A percentile compares a stretch with the other conserved stretches of the same genome.
These are phyloP conservation scores for Tragelaphus strepsiceros DNA, from an alignment of 2,113 vertebrate species.

Conservation along the genomic window DNA sequence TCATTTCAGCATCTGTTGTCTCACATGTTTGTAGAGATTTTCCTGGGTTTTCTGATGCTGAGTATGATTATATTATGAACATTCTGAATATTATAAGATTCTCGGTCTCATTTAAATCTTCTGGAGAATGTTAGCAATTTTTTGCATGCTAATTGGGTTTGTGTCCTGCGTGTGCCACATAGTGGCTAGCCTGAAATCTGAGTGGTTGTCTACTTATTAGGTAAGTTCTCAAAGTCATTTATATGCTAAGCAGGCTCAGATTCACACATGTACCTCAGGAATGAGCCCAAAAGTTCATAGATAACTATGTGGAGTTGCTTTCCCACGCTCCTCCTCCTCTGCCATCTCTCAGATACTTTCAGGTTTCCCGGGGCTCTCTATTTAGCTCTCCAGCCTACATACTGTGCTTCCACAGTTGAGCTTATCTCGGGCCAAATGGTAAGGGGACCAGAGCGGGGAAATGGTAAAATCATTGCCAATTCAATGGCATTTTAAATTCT, in stretches of 20 bases:
- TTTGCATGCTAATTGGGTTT: neutral
- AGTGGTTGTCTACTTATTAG: neutral
- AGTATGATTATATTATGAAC: neutral
- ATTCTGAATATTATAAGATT: neutral
- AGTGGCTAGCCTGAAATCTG: neutral
- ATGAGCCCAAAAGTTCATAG: neutral
- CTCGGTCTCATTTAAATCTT: neutral
- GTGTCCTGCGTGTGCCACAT: neutral
- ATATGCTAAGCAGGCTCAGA: neutral
- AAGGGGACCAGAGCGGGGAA: neutral
- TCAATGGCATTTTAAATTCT: neutral
- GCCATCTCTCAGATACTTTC: neutral
- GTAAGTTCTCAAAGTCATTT: neutral
- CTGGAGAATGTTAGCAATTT: neutral
- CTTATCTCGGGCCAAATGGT: neutral
- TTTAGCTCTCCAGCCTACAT: neutral
- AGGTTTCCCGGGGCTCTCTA: neutral
- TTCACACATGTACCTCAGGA: neutral
- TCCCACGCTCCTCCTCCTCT: neutral
- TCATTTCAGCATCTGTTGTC: neutral
- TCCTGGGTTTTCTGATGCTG: neutral
- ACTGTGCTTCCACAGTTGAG: neutral
- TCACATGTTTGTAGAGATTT: neutral
- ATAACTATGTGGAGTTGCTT: neutral
- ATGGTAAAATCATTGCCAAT: neutral